A percentile compares a stretch with the other conserved stretches of the same genome.
Evolutionary conservation across 2,113 vertebrate species (phyloP).

Genomic region (Xiphophorus couchianus): DNA sequence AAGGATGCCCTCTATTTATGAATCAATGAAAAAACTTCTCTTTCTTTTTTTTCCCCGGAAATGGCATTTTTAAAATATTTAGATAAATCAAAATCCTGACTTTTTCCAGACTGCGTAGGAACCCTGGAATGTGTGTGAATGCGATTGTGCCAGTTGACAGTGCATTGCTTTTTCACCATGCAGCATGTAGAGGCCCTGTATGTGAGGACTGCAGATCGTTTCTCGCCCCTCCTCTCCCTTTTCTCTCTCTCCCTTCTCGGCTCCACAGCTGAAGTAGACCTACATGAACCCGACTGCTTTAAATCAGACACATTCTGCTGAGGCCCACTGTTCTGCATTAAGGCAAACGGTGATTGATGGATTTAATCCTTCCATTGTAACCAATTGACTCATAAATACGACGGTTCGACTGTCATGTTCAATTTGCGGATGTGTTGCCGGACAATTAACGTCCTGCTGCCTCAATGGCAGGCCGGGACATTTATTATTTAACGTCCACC

Average conservation of each 20-base stretch:
- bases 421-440: slow-evolving; percentile 71
- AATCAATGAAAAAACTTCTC: not conserved
- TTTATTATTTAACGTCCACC: slow-evolving; percentile 71
- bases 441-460: slow-evolving; percentile 71
- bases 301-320: slow-evolving; percentile 42
- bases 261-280: slow-evolving; percentile 29
- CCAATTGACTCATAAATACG: slow-evolving; percentile 75
- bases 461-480: slow-evolving; percentile 60
- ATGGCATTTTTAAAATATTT: not conserved
- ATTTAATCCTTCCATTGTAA: slow-evolving; percentile 71
- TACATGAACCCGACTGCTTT: slow-evolving; percentile 21
- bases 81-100: not conserved
- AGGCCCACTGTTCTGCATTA: slow-evolving; percentile 51
- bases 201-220: slow-evolving; percentile 59
- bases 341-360: slow-evolving; percentile 62
- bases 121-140: slow-evolving; percentile 9
- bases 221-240: not conserved
- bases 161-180: slow-evolving; percentile 63
- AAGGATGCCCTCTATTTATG: not conserved
- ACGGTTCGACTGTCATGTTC: slow-evolving; percentile 74
- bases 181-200: slow-evolving; percentile 54
- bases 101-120: not conserved
- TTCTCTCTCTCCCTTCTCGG: not conserved
- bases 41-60: not conserved
- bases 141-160: slow-evolving; percentile 16